A percentile compares a stretch with the other conserved stretches of the same genome.
Conservation (phyloP, 1,140 invertebrate species). For the Saccostrea glomerata region DNA sequence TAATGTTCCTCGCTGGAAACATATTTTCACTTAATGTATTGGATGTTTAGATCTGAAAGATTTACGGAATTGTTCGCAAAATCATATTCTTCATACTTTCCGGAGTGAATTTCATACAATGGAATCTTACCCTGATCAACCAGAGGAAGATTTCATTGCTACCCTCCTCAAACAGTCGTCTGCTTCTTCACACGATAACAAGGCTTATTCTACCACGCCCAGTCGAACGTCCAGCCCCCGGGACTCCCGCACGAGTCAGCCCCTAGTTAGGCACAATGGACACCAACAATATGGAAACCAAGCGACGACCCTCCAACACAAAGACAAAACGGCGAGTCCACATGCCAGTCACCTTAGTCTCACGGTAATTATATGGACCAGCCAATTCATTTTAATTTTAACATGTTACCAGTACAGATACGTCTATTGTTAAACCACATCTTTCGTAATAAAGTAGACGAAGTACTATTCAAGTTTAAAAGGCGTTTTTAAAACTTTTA, state of each 20-base stretch:
- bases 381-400: too few relatives aligned
- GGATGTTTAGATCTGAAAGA: too few relatives aligned
- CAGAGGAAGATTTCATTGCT: conserved; percentile 4
- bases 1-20: too few relatives aligned
- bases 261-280: neutral
- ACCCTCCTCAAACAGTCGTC: conserved; percentile 19
- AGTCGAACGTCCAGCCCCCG: neutral
- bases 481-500: too few relatives aligned
- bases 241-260: neutral
- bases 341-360: conserved; percentile 4
- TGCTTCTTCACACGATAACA: neutral
- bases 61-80: neutral
- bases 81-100: neutral
- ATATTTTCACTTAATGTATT: too few relatives aligned
- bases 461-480: too few relatives aligned
- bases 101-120: neutral
- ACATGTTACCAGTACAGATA: too few relatives aligned
- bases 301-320: neutral
- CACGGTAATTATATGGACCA: neutral
- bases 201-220: conserved; percentile 1
- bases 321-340: conserved; percentile 5
- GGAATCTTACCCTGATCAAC: neutral
- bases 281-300: neutral
- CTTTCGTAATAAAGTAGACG: too few relatives aligned
- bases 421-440: too few relatives aligned